Evolutionary conservation across 2,797 vertebrate genomes (phyloP).

Genomic region (Catamblyrhynchus diadema): DNA sequence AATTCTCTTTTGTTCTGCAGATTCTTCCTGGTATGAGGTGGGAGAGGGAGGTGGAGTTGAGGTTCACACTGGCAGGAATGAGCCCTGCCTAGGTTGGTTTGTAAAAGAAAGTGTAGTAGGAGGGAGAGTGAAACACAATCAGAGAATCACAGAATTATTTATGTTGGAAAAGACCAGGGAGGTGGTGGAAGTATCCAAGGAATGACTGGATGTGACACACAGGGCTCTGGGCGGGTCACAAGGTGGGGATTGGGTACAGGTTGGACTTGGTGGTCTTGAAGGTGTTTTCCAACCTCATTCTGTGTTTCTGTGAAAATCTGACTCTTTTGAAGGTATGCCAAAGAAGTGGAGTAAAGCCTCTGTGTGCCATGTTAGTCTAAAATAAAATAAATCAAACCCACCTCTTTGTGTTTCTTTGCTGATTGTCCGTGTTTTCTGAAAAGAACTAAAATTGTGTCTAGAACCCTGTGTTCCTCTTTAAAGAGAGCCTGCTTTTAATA

Average conservation of each 20-base stretch:
- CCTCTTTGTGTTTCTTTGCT: not conserved
- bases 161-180: not conserved
- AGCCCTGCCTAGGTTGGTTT: not conserved
- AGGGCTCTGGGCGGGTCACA: not conserved
- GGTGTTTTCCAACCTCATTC: not conserved
- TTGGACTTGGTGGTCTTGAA: not conserved
- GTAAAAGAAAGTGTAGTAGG: not conserved
- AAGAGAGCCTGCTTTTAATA: not conserved
- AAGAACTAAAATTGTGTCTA: not conserved
- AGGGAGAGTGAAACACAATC: not conserved
- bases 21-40: not conserved
- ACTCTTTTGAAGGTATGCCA: not conserved
- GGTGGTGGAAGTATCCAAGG: not conserved
- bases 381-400: not conserved
- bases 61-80: not conserved
- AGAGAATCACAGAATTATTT: not conserved
- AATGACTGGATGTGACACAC: not conserved
- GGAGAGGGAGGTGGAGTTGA: not conserved
- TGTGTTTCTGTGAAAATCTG: not conserved
- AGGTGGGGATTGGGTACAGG: not conserved
- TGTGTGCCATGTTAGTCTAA: not conserved
- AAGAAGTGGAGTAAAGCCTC: not conserved
- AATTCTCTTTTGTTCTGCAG: not conserved
- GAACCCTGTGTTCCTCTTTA: not conserved
- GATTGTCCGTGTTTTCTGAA: not conserved